A percentile compares a stretch with the other conserved stretches of the same genome.
Conservation (phyloP, 2,113 vertebrate genomes). For the Erpornis zantholeuca region DNA sequence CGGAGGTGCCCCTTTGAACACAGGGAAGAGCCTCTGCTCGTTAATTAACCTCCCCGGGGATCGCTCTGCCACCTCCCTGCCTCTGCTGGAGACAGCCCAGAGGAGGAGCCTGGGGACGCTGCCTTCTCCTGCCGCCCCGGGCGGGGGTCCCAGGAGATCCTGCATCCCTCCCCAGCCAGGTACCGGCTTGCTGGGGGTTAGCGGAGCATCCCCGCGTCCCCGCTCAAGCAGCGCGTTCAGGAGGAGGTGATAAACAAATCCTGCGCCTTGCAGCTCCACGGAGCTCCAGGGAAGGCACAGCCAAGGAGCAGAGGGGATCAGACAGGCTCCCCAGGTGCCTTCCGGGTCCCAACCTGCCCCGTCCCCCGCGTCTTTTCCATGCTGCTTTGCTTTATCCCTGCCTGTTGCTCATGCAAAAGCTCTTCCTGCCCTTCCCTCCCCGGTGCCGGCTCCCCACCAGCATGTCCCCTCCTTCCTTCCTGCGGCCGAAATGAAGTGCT, state of each 20-base stretch:
- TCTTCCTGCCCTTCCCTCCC: not conserved
- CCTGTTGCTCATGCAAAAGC: not conserved
- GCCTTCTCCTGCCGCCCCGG: not conserved
- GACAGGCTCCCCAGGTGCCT: not conserved
- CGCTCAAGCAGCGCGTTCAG: not conserved
- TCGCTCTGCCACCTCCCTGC: not conserved
- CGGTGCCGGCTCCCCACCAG: not conserved
- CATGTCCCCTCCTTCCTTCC: conserved; percentile 21
- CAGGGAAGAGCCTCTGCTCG: not conserved
- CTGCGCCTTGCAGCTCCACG: not conserved
- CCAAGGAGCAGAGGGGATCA: not conserved
- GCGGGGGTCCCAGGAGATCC: not conserved
- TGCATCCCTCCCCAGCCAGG: not conserved
- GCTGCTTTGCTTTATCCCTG: not conserved
- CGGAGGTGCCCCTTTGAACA: not conserved
- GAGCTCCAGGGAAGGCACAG: not conserved
- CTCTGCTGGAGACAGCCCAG: not conserved
- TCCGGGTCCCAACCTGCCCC: not conserved
- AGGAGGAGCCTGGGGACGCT: not conserved
- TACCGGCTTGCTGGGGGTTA: not conserved
- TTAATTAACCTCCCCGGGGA: conserved; percentile 10
- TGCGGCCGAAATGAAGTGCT: conserved; percentile 12
- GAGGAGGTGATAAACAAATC: not conserved
- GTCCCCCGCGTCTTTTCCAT: fast-evolving
- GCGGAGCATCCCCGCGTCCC: not conserved